Evolutionary conservation across 2,888 invertebrate species (phyloP).

Genomic region (Pemphredon lugubris): DNA sequence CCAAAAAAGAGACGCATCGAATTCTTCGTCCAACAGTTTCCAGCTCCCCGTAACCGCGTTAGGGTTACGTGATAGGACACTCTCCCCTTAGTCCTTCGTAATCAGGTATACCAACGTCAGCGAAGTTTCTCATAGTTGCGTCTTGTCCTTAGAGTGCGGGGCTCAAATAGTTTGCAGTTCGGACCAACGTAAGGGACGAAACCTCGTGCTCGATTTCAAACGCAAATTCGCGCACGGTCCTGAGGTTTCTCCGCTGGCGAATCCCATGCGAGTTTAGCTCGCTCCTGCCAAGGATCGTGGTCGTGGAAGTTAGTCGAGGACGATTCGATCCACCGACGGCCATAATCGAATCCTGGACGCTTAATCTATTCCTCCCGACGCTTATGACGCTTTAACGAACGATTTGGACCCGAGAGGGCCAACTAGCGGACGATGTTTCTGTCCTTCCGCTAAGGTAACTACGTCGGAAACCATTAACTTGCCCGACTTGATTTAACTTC

Average conservation of each 20-base stretch:
- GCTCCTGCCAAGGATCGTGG: slow-evolving; percentile 70
- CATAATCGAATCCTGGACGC: slow-evolving; percentile 69
- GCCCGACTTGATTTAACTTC: neutral
- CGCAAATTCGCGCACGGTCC: slow-evolving; percentile 73
- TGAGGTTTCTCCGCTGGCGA: slow-evolving; percentile 63
- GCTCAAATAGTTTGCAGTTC: slow-evolving; percentile 35
- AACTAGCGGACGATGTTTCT: slow-evolving; percentile 18
- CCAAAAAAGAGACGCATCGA: no score
- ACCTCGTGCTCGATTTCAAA: slow-evolving; percentile 68
- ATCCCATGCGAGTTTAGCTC: slow-evolving; percentile 67
- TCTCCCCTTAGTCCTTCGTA: slow-evolving; percentile 28
- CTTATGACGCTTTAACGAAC: slow-evolving; percentile 42
- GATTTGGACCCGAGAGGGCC: slow-evolving; percentile 19
- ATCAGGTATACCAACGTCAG: slow-evolving; percentile 28
- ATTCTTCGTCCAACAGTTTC: no score
- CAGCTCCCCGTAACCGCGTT: no score
- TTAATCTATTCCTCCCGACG: slow-evolving; percentile 50
- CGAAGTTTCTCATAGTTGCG: slow-evolving; percentile 19
- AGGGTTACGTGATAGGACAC: slow-evolving; percentile 4
- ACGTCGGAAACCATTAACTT: slow-evolving; percentile 4
- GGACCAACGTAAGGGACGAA: slow-evolving; percentile 24
- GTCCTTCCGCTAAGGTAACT: slow-evolving; percentile 1
- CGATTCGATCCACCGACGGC: slow-evolving; percentile 66
- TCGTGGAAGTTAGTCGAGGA: slow-evolving; percentile 71
- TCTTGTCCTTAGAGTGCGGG: slow-evolving; percentile 1